Evolutionary conservation across 2,888 invertebrate genomes (phyloP).

Genomic region (Synergus gifuensis): DNA sequence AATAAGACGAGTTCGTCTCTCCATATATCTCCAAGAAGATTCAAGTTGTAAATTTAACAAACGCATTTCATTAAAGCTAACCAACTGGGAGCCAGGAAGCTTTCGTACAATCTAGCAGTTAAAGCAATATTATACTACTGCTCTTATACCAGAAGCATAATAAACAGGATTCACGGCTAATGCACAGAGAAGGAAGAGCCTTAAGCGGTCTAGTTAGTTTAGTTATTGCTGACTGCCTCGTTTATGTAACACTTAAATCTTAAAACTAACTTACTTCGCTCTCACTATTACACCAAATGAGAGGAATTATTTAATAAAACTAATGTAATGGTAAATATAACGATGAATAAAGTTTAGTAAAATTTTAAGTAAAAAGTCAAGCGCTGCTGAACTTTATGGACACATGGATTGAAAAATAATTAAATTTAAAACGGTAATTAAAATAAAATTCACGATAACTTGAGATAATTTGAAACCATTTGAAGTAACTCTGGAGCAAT

Average conservation of each 20-base stretch:
- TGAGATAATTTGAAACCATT: neutral
- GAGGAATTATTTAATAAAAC: neutral
- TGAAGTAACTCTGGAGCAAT: neutral
- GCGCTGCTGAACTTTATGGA: no score
- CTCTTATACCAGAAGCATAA: constrained; percentile 52
- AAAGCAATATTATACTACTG: constrained; percentile 58
- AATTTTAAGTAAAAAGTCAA: no score
- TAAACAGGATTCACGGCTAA: constrained; percentile 55
- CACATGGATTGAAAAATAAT: neutral
- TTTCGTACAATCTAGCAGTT: constrained; percentile 53
- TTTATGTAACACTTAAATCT: neutral
- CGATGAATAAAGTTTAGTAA: neutral
- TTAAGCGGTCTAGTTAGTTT: constrained; percentile 46
- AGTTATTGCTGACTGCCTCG: neutral
- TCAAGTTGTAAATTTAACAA: constrained; percentile 44
- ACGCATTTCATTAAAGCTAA: constrained; percentile 61
- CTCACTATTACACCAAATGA: neutral
- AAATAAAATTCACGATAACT: neutral
- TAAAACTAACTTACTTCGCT: neutral
- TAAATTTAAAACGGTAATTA: neutral
- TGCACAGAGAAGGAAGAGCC: constrained; percentile 44
- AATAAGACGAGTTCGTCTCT: neutral
- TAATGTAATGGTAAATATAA: neutral
- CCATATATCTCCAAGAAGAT: neutral
- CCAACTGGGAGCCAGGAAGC: constrained; percentile 42